A percentile compares a stretch with the other conserved stretches of the same genome.
phyloP scores from a whole-genome alignment of 2,797 vertebrate genomes.

The Dipus sagitta region DNA sequence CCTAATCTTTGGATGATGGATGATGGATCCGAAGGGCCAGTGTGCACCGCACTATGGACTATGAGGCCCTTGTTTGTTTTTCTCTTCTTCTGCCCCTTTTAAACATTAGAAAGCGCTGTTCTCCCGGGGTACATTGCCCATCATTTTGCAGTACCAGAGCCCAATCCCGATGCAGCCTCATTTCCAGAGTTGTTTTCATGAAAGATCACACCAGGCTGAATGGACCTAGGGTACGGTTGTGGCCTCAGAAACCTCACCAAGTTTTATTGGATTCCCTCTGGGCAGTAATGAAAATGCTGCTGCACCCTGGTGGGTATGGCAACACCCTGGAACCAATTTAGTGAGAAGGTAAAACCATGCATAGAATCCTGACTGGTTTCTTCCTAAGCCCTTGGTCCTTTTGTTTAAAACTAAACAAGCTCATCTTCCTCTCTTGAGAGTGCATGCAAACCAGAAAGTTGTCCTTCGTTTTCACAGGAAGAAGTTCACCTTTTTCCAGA shows the following conservation, averaged over 20 bases:
- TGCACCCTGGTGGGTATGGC: conserved; percentile 84
- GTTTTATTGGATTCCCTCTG: too few relatives aligned
- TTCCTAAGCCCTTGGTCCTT: conserved; percentile 77
- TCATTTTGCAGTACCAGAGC: conserved; percentile 77
- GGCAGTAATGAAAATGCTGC: conserved; percentile 86
- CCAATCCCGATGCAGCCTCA: conserved; percentile 74
- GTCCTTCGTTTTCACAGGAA: background rate
- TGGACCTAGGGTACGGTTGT: conserved; percentile 77
- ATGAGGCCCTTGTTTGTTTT: conserved; percentile 27
- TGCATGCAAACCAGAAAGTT: conserved; percentile 82
- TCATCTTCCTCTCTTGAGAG: conserved; percentile 82
- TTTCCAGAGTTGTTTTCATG: conserved; percentile 85
- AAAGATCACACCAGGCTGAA: conserved; percentile 84
- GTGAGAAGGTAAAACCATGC: conserved; percentile 85
- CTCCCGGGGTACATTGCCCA: conserved; percentile 47
- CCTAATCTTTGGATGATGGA: background rate
- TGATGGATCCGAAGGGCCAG: background rate
- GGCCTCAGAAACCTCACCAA: too few relatives aligned
- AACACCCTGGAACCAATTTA: conserved; percentile 87
- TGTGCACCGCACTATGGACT: background rate
- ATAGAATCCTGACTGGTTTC: conserved; percentile 85
- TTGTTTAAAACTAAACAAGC: conserved; percentile 86
- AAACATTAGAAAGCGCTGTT: background rate
- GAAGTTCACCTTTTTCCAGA: background rate
- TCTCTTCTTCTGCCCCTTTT: background rate